These are phyloP conservation scores for Neosilurus mollespiculum DNA, from an alignment of 2,797 vertebrate species.

Conservation along the genomic window DNA sequence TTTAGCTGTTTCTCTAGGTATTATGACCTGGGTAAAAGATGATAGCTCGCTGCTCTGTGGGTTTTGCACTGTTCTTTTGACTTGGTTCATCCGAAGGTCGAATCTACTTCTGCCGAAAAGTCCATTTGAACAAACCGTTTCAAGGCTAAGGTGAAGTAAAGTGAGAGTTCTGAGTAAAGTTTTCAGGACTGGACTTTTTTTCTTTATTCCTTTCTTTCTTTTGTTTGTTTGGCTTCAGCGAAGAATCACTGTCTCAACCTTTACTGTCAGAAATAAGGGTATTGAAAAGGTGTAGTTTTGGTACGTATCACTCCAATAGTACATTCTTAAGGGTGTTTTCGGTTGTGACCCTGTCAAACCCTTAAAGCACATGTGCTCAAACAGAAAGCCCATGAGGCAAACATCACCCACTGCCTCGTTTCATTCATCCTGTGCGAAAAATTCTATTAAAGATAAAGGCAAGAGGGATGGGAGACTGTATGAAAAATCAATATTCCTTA, in stretches of 20 bases:
- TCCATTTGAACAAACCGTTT: not conserved
- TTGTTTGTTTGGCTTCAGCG: not conserved
- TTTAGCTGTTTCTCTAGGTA: slow-evolving; percentile 20
- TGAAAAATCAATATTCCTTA: not conserved
- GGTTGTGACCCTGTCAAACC: not conserved
- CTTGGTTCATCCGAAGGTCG: slow-evolving; percentile 11
- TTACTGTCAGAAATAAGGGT: not conserved
- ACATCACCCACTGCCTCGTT: not conserved
- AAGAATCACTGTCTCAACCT: too few relatives aligned
- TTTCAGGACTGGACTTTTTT: not conserved
- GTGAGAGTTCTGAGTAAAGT: slow-evolving; percentile 2
- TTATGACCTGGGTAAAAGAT: slow-evolving; percentile 5
- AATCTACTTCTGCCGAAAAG: not conserved
- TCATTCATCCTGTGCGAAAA: not conserved
- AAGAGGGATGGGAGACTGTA: not conserved
- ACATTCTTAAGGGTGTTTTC: not conserved
- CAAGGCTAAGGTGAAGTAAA: not conserved
- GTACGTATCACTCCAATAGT: not conserved
- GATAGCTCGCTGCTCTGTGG: not conserved
- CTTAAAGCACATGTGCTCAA: not conserved
- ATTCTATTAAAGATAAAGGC: not conserved
- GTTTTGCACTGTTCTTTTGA: slow-evolving; percentile 10
- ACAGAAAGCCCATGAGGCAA: not conserved
- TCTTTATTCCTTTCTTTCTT: not conserved
- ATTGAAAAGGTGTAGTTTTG: not conserved